These are phyloP conservation scores for Harpalus rubripes DNA, from an alignment of 2,888 invertebrate genomes.

Conservation along the genomic window DNA sequence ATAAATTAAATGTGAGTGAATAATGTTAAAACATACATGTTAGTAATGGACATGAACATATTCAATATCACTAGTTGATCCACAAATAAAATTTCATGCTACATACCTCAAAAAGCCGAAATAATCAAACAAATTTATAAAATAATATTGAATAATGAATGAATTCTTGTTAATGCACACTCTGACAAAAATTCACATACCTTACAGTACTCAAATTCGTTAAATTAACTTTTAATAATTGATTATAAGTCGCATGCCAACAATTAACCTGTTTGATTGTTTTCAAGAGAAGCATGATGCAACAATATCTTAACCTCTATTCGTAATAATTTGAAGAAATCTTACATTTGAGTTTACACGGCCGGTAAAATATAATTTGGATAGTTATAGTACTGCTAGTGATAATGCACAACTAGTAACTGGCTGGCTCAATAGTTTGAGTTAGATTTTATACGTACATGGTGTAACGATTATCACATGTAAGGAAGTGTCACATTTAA, in stretches of 20 bases:
- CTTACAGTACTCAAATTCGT: conserved; percentile 24
- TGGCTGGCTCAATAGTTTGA: neutral
- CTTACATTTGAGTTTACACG: conserved; percentile 58
- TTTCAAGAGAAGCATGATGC: conserved; percentile 36
- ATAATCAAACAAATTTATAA: conserved; percentile 7
- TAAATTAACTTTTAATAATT: conserved; percentile 41
- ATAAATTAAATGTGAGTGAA: conserved; percentile 20
- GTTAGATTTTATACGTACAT: conserved; percentile 14
- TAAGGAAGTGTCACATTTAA: conserved; percentile 53
- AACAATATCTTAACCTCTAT: conserved; percentile 61
- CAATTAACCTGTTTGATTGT: conserved; percentile 46
- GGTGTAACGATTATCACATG: conserved; percentile 14
- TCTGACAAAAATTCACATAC: conserved; percentile 48
- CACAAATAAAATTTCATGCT: conserved; percentile 6
- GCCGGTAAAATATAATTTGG: conserved; percentile 11
- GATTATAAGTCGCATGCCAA: conserved; percentile 19
- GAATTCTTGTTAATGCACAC: conserved; percentile 4
- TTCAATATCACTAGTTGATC: conserved; percentile 27
- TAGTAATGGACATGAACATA: neutral
- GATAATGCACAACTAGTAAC: conserved; percentile 45
- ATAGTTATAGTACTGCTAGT: conserved; percentile 10
- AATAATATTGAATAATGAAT: conserved; percentile 50
- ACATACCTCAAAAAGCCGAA: too few species aligned
- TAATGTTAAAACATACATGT: neutral
- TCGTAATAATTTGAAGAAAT: conserved; percentile 16